Evolutionary conservation across 1,140 invertebrate species (phyloP), one percentile per base, ranked within the genome.

Genomic region (Agrypnia vestita): DNA sequence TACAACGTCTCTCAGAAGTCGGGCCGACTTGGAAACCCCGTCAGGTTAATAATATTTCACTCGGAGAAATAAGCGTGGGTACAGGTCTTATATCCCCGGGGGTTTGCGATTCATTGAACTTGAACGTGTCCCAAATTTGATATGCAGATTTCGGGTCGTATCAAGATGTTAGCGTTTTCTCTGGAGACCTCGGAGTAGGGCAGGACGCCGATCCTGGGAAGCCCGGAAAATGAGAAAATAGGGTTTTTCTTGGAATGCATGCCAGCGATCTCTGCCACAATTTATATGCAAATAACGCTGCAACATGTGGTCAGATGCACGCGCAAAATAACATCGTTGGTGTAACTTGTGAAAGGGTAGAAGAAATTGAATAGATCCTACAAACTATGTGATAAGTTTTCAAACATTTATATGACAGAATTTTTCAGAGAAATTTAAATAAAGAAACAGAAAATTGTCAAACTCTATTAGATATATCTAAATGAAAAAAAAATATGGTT

Each of bases 91-190:
- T 11, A 13, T 64, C 21, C 61, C 55, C 10, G 4, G 0, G 21
- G 61, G 61, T 35, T 9, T 25, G 11, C 3, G 61, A 64, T 64
- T 64, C 61, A 43, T 43, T 64, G 25, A 64, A 64, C 61, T 64
- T 35, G 61, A 64, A 64, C 61, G 35, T 64, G 61, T 64, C 35
- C 21, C 61, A n/a, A 64, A 64, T 64, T 64, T 43, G 61, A 64
- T 64, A 35, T 64, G 61, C 61, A 25, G 61, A 64, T 64, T 64
- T 64, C 61, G 35, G 61, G 8, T 3, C 35, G 25, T 64, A 64
- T 64, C 35, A 25, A 64, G 35, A 64, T 59, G 55, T 59, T 59
- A 21, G 21, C 4, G 55, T 12, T 59, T 64, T 64, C 61, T 35
- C 35, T 13, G 61, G n/a, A 35, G 19, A 13, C 21, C 12, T 13